Evolutionary conservation across 2,797 vertebrate genomes (phyloP).

Genomic region (Microctenopoma steveboyesi): DNA sequence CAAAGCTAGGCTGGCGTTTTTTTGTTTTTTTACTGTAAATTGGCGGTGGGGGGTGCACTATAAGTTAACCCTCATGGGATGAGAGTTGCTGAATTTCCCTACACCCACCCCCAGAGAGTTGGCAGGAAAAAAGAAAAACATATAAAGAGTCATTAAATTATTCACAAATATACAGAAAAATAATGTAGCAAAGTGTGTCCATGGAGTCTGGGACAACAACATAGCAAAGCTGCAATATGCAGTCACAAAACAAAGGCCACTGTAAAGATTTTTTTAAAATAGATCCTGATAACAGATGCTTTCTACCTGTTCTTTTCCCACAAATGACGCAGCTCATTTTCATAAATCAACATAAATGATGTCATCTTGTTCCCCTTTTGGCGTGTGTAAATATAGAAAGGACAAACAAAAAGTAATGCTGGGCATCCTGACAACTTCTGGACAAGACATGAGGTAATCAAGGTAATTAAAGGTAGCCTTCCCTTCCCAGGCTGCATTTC

Average conservation of each 20-base stretch:
- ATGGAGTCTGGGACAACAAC: slow-evolving; percentile 49
- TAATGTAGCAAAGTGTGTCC: slow-evolving; percentile 63
- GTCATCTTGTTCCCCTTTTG: slow-evolving; percentile 59
- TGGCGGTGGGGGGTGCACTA: slow-evolving; percentile 62
- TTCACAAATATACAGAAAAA: slow-evolving; percentile 74
- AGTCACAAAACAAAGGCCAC: slow-evolving; percentile 56
- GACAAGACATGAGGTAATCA: slow-evolving; percentile 15
- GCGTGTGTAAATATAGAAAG: slow-evolving; percentile 46
- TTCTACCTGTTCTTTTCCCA: slow-evolving; percentile 31
- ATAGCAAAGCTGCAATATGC: slow-evolving; percentile 45
- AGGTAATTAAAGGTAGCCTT: slow-evolving; percentile 53
- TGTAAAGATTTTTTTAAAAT: slow-evolving; percentile 19
- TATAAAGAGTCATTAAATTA: slow-evolving; percentile 78
- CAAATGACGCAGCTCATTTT: slow-evolving; percentile 64
- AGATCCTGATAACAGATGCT: slow-evolving; percentile 38
- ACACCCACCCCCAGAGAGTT: slow-evolving; percentile 68
- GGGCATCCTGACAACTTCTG: slow-evolving; percentile 30
- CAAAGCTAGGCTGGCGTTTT: slow-evolving; percentile 55
- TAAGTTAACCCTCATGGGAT: slow-evolving; percentile 73
- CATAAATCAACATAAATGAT: slow-evolving; percentile 60
- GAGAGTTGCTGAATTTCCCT: slow-evolving; percentile 69
- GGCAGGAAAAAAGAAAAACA: slow-evolving; percentile 55
- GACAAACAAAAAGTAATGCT: slow-evolving; percentile 30
- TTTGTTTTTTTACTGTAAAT: slow-evolving; percentile 72
- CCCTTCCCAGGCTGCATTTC: slow-evolving; percentile 42